These are phyloP conservation scores for Cerastis leucographa DNA, from an alignment of 2,888 invertebrate genomes.

Conservation along the genomic window DNA sequence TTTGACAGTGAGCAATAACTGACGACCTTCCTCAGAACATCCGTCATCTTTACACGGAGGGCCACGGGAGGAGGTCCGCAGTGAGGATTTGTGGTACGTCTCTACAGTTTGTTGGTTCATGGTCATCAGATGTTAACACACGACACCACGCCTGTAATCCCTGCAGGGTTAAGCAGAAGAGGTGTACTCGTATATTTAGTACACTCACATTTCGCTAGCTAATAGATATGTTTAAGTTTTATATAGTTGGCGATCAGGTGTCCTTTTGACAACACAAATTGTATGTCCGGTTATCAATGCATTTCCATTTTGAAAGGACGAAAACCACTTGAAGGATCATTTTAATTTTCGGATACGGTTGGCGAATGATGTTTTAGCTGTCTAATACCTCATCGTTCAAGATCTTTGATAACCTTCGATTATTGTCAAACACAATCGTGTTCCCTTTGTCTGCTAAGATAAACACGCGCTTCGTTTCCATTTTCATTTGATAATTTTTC, in stretches of 20 bases:
- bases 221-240: no score
- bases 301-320: not conserved
- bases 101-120: not conserved
- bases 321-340: not conserved
- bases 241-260: no score
- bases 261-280: not conserved
- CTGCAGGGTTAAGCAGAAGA: not conserved
- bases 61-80: not conserved
- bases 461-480: no score
- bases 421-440: not conserved
- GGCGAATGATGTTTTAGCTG: not conserved
- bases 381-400: not conserved
- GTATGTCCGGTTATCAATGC: not conserved
- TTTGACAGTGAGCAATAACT: slow-evolving; percentile 52
- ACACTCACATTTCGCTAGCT: no score
- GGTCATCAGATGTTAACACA: not conserved
- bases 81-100: slow-evolving; percentile 9
- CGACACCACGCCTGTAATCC: not conserved
- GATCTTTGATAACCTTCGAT: not conserved
- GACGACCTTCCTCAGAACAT: slow-evolving; percentile 34
- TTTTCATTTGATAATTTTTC: not conserved
- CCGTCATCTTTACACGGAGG: slow-evolving; percentile 47
- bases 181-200: no score
- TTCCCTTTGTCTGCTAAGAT: not conserved
- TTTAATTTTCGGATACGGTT: not conserved